Base-by-base conservation (phyloP, 2,113 vertebrate species). In the Oceanodroma tethys region DNA sequence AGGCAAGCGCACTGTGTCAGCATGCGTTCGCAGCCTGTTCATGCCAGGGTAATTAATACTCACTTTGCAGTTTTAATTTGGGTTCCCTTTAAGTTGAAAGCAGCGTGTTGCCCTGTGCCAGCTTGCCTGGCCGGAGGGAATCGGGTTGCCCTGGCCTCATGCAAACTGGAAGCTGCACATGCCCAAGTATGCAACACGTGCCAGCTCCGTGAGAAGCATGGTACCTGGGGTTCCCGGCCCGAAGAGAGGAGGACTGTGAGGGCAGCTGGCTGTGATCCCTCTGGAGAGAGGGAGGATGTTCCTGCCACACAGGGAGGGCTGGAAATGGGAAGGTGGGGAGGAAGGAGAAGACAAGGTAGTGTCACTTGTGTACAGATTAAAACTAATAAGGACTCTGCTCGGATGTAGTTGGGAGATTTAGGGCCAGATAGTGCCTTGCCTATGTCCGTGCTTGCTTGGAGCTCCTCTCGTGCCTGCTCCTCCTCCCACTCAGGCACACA, bases 31-130 rank as follows among this genome's bases (percentile, higher is more conserved):
- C 80, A 85, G 82, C 58, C 72, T 89, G 72, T 66, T 84, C 43
- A 19, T 92, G 85, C 84, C 87, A 88, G 90, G 63, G 65, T 93
- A 94, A 95, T 97, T 95, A 96, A 93, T 96, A 92, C 83, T 95
- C 84, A 67, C 81, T 95, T 96, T 93, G 82, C 81, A 83, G 85
- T 75, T 92, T 93, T 96, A 95, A 93, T 96, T 97, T 95, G 86
- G 22, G 47, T 92, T 94, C 81, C 62, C 84, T 97, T 87, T 95
- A 85, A 91, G 81, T 79, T 81, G 74, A 82, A 96, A 86, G 82
- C 32, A 32, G 62, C 0, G 1, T 88, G 71, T 74, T 97, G 82
- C 90, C 88, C 36, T 85, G 62, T 88, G 86, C 87, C 90, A 89
- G 80, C 90, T 73, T 96, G 68, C 53, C 90, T 88, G 84, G 88